Evolutionary conservation across 2,113 vertebrate genomes (phyloP).

Genomic region (Dolichotis patagonum): DNA sequence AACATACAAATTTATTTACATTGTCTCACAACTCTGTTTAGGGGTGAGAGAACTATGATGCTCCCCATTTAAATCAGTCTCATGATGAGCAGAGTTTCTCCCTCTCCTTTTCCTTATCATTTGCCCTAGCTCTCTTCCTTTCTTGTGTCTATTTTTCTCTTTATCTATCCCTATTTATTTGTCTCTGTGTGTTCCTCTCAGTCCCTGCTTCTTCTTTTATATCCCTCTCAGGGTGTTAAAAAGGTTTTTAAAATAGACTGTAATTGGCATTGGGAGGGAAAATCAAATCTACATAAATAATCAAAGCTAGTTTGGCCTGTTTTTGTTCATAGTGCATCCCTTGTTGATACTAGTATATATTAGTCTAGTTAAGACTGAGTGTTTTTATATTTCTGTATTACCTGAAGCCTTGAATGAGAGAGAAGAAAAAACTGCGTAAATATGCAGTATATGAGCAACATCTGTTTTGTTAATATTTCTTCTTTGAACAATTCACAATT

Average conservation of each 20-base stretch:
- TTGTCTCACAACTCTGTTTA: not conserved
- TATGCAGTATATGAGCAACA: not conserved
- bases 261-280: not conserved
- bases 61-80: not conserved
- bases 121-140: not conserved
- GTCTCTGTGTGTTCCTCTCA: not conserved
- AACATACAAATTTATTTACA: not conserved
- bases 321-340: not conserved
- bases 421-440: not conserved
- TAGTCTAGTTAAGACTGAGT: not conserved
- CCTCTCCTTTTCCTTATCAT: not conserved
- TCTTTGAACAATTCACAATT: not conserved
- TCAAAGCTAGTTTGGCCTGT: not conserved
- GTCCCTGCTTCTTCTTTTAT: too few species aligned
- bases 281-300: not conserved
- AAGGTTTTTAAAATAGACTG: not conserved
- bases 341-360: not conserved
- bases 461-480: conserved; percentile 8
- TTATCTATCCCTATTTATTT: not conserved
- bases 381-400: conserved; percentile 22
- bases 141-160: not conserved
- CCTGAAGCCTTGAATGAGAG: conserved; percentile 15
- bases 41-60: not conserved
- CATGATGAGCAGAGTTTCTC: not conserved
- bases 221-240: not conserved